Base-by-base conservation (phyloP, 2,113 vertebrate genomes). In the Misgurnus mizolepis region DNA sequence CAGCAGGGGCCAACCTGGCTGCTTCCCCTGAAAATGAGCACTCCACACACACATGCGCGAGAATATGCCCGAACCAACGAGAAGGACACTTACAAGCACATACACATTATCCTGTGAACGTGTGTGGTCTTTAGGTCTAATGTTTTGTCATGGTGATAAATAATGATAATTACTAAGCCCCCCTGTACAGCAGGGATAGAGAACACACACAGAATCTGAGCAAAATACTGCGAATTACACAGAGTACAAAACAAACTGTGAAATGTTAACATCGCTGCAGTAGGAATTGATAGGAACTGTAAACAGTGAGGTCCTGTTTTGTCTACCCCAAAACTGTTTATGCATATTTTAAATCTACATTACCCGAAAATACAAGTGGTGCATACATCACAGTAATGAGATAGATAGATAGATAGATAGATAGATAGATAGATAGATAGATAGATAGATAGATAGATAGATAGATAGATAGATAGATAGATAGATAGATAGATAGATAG, bases 1-100 rank as follows among this genome's bases (percentile, higher is more conserved):
- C 76, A 86, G 84, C 82, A 86, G 71, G 67, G 67, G 72, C 70
- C 67, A 78, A 69, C 58, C 75, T 75, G 66, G 47, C 76, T 75
- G 70, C 66, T 65, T 47, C 43, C 66, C 22, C 22, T 80, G 68
- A 78, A 84, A 65, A 79, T 53, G 49, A 83, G 49, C 56, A 65
- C 64, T 27, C 18, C 43, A 55, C 40, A 72, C 74, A 80, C 47
- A 80, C 17, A 76, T 45, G 47, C 66, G 41, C 58, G 43, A 40
- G 22, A 70, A 79, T 34, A 79, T 70, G 50, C 49, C 78, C 14
- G 43, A n/a, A 45, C 50, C 11, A 56, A 55, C 61, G 22, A n/a
- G 9, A 18, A 50, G 49, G 47, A 68, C 81, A 79, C 71, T 61
- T 60, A 73, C 67, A 56, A 45, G 34, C 56, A 34, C 27, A 75